Conservation (phyloP, 2,113 vertebrate genomes). For the Neoarius graeffei region DNA sequence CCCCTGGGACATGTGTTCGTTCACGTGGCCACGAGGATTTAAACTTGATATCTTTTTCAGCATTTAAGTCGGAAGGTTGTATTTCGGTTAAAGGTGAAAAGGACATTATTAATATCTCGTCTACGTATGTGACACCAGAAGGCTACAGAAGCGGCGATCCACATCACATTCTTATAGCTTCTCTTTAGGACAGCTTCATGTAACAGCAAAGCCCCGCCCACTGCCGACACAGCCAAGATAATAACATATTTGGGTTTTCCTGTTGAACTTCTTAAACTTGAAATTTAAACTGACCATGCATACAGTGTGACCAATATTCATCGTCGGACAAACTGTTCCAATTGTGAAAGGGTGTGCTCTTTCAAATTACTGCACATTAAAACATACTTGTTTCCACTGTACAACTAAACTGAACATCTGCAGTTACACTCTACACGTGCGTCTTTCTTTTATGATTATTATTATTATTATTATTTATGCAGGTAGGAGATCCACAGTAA, state of each 20-base stretch:
- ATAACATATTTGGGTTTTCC: not conserved
- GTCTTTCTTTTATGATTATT: not conserved
- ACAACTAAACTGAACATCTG: not conserved
- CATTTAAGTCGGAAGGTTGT: not conserved
- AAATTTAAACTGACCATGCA: not conserved
- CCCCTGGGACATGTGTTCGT: not conserved
- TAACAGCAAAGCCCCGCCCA: not conserved
- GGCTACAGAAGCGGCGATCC: not conserved
- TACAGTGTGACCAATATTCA: not conserved
- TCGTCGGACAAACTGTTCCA: not conserved
- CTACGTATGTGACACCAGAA: not conserved
- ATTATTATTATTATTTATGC: no score
- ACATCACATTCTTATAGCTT: not conserved
- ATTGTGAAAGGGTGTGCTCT: no score
- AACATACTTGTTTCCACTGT: not conserved
- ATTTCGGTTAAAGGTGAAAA: not conserved
- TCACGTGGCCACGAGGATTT: not conserved
- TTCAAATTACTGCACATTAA: not conserved
- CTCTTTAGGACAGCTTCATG: not conserved
- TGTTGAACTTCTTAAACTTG: slow-evolving; percentile 1
- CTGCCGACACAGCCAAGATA: not conserved
- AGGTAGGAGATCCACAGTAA: not conserved
- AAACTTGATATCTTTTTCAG: not conserved
- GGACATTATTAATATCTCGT: not conserved
- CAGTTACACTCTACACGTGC: not conserved